Evolutionary conservation across 2,113 vertebrate genomes (phyloP).

Genomic region (Halcyon senegalensis): DNA sequence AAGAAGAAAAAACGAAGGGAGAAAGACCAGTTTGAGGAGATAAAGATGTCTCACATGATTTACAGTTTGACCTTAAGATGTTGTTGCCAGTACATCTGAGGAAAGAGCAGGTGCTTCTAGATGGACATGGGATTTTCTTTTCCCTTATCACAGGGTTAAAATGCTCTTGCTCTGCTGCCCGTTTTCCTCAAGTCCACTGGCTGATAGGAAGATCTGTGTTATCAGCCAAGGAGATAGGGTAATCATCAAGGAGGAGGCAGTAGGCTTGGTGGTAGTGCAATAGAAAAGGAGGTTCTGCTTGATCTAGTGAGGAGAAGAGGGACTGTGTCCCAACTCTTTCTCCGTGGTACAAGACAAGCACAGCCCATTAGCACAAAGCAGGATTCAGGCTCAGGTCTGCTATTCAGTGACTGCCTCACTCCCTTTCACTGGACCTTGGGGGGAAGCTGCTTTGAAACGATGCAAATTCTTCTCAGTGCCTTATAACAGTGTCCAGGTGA

Average conservation of each 20-base stretch:
- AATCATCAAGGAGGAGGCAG: neutral
- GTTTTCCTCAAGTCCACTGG: neutral
- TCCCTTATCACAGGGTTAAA: slow-evolving; percentile 72
- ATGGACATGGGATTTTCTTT: slow-evolving; percentile 49
- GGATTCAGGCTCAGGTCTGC: neutral
- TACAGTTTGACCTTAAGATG: slow-evolving; percentile 74
- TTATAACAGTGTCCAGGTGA: fast-evolving
- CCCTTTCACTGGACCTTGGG: neutral
- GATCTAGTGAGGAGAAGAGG: neutral
- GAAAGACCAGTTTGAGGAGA: slow-evolving; percentile 36
- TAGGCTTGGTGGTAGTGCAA: neutral
- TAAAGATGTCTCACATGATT: slow-evolving; percentile 71
- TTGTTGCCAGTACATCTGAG: slow-evolving; percentile 45
- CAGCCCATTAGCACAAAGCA: neutral
- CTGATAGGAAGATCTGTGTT: slow-evolving; percentile 49
- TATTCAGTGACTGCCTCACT: neutral
- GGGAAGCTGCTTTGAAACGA: neutral
- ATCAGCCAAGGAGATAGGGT: neutral
- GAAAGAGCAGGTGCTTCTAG: slow-evolving; percentile 53
- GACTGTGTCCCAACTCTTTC: neutral
- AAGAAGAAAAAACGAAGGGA: neutral
- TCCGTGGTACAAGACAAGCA: neutral
- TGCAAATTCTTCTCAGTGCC: neutral
- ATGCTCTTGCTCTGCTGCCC: slow-evolving; percentile 37
- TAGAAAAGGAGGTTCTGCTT: neutral